Conservation (phyloP, 2,888 invertebrate genomes). For the Pandemis corylana region DNA sequence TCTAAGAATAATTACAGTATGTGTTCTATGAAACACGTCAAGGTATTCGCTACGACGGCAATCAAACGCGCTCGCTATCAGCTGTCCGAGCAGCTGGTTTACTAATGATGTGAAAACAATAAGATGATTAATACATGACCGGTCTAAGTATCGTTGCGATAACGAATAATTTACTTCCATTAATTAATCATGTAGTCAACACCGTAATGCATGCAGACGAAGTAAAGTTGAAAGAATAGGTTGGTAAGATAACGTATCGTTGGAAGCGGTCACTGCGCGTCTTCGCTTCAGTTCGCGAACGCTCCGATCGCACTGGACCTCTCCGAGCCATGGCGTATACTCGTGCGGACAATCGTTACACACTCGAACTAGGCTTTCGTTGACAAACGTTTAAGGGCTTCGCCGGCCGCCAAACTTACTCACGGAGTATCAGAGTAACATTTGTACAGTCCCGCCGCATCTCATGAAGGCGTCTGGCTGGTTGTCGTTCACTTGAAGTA, state of each 20-base stretch:
- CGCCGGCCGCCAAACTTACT: constrained; percentile 22
- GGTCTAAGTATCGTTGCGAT: constrained; percentile 36
- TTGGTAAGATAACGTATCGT: constrained; percentile 69
- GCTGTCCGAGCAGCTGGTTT: constrained; percentile 22
- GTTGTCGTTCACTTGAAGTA: constrained; percentile 3
- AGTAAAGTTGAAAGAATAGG: constrained; percentile 49
- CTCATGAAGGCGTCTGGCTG: constrained; percentile 41
- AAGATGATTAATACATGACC: constrained; percentile 41
- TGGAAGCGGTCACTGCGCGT: constrained; percentile 73
- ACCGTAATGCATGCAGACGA: constrained; percentile 36
- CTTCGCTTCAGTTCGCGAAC: constrained; percentile 73
- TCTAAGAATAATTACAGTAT: constrained; percentile 36
- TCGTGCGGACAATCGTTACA: constrained; percentile 58
- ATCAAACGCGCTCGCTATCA: constrained; percentile 20
- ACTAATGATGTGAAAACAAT: constrained; percentile 40
- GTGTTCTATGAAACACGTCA: constrained; percentile 29
- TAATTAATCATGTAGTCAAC: constrained; percentile 30
- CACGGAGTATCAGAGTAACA: constrained; percentile 35
- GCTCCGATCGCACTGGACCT: constrained; percentile 83
- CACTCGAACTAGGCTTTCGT: constrained; percentile 60
- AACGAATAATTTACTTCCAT: constrained; percentile 21
- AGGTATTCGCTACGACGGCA: constrained; percentile 20
- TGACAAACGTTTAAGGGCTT: constrained; percentile 51
- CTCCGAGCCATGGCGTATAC: constrained; percentile 74
- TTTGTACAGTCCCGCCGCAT: constrained; percentile 41